A percentile compares a stretch with the other conserved stretches of the same genome.
phyloP scores from a whole-genome alignment of 2,797 vertebrate genomes.

The Poecilia wingei region DNA sequence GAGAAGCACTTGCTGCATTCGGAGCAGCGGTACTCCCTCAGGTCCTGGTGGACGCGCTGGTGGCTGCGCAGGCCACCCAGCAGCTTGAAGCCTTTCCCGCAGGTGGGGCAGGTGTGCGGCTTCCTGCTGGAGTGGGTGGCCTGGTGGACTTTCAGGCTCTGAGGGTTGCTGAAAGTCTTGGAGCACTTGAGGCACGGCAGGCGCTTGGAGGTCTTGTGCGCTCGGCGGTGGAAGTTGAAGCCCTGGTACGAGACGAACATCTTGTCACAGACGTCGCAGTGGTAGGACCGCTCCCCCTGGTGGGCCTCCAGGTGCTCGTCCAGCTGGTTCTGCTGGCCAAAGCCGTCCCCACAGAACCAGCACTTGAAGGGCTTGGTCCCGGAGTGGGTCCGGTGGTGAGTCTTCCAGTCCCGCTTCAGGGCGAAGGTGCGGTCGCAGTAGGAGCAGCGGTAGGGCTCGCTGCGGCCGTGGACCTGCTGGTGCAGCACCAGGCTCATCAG shows the following conservation, averaged over 20 bases:
- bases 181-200: conserved; percentile 57
- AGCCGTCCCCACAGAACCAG: conserved; percentile 72
- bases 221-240: conserved; percentile 60
- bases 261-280: conserved; percentile 58
- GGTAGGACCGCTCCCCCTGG: conserved; percentile 60
- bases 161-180: conserved; percentile 63
- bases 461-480: conserved; percentile 65
- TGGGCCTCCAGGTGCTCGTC: conserved; percentile 41
- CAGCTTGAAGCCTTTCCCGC: conserved; percentile 68
- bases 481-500: conserved; percentile 63
- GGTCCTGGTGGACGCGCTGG: conserved; percentile 56
- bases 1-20: conserved; percentile 67
- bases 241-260: conserved; percentile 72
- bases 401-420: conserved; percentile 69
- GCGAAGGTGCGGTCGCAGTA: conserved; percentile 65
- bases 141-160: conserved; percentile 70
- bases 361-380: conserved; percentile 66
- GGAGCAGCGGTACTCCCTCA: conserved; percentile 55
- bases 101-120: conserved; percentile 55
- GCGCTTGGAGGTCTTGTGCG: conserved; percentile 30
- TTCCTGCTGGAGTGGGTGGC: conserved; percentile 59
- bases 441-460: conserved; percentile 50
- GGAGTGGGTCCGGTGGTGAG: conserved; percentile 65
- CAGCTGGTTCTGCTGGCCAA: conserved; percentile 38
- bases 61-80: conserved; percentile 62